Evolutionary conservation across 2,797 vertebrate species (phyloP), one percentile per base, ranked within the genome.

Genomic region (Chaenodraco wilsoni): DNA sequence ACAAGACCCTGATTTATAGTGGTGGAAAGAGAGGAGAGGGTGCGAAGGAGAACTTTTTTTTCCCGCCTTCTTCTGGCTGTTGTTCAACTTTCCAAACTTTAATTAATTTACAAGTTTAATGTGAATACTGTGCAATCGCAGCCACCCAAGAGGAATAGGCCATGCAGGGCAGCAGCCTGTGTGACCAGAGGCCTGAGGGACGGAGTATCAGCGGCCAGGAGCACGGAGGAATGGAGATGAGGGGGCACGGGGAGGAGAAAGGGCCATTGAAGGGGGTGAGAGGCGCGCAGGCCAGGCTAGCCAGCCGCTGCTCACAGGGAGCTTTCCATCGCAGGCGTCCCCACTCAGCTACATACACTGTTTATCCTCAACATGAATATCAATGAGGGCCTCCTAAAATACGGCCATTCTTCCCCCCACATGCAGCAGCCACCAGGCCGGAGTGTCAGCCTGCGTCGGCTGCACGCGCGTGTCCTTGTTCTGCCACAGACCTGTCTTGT

Each of bases 101-200:
- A 93, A 95, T 94, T 92, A 91, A 92, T 94, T 90, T 92, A 90
- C 88, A 91, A 89, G 88, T 93, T 91, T 88, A 91, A 91, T 85
- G 92, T 92, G 87, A 86, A 85, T 82, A 90, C 87, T 91, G 91
- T 81, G 90, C 84, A 37, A 79, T 88, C 50, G 74, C 87, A 91
- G 88, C 91, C 94, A 93, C 92, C 92, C 93, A 92, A 78, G 73
- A 91, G 90, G 86, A 88, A 67, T 71, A 88, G 89, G 83, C 86
- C 79, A 63, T 85, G 90, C 79, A 85, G 84, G 85, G 84, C 87
- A 87, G 84, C 70, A 64, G 85, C 61, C 74, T 80, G 76, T 73
- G 86, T 74, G 80, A 91, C 89, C 84, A 74, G 85, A 83, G 84
- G 79, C 81, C 79, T 67, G 79, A 73, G 33, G 84, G 87, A 90